These are phyloP conservation scores for Orestias chungarensis DNA, from an alignment of 2,797 vertebrate species.

Conservation along the genomic window DNA sequence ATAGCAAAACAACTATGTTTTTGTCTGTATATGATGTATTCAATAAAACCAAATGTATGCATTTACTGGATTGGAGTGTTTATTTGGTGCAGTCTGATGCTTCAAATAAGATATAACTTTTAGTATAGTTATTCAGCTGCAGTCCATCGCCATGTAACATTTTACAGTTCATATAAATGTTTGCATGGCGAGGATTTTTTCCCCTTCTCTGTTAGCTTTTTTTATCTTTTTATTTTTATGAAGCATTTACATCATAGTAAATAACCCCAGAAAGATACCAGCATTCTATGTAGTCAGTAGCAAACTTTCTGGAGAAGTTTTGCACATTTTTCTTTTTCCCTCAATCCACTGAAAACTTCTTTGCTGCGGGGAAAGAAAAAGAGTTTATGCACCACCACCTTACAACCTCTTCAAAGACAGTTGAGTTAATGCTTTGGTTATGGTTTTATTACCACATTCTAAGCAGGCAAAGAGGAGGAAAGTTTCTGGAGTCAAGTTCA, in stretches of 20 bases:
- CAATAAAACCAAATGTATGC: neutral
- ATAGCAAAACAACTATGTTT: neutral
- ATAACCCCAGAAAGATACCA: neutral
- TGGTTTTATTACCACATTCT: conserved; percentile 20
- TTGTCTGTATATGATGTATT: neutral
- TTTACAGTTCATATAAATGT: neutral
- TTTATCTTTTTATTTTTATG: neutral
- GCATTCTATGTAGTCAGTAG: neutral
- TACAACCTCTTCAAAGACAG: conserved; percentile 13
- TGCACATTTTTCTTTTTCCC: neutral
- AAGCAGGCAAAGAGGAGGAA: conserved; percentile 12
- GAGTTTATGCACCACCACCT: neutral
- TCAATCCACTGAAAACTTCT: neutral
- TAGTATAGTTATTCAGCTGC: neutral
- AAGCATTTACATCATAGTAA: neutral
- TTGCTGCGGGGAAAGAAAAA: neutral
- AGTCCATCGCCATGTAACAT: neutral
- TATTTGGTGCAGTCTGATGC: neutral
- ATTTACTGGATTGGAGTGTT: neutral
- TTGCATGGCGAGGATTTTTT: conserved; percentile 3
- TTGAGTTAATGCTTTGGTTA: conserved; percentile 10
- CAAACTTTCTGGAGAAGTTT: neutral
- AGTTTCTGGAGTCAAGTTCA: conserved; percentile 19
- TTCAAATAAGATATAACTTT: no score
- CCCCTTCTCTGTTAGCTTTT: neutral